These are phyloP conservation scores for Catagonus wagneri DNA, from an alignment of 2,113 vertebrate species.

Conservation along the genomic window DNA sequence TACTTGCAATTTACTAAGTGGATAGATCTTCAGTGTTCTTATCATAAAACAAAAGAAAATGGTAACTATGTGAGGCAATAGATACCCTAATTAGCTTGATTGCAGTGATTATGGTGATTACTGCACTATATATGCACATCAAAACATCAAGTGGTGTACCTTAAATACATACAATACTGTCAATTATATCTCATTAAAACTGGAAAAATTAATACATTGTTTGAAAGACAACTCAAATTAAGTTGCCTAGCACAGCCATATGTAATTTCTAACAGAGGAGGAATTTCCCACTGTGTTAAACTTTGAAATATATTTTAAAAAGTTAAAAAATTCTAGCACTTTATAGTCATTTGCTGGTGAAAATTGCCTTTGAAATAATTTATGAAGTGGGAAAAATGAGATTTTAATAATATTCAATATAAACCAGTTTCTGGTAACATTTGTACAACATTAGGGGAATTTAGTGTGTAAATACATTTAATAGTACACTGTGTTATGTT, in stretches of 20 bases:
- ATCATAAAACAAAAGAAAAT: background rate
- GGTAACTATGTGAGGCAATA: background rate
- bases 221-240: constrained; percentile 65
- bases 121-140: background rate
- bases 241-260: constrained; percentile 72
- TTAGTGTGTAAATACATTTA: constrained; percentile 49
- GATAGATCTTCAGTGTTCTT: background rate
- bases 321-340: constrained; percentile 52
- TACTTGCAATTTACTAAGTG: background rate
- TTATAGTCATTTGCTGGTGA: constrained; percentile 56
- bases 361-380: constrained; percentile 58
- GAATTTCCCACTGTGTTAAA: constrained; percentile 49
- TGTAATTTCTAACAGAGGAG: constrained; percentile 58
- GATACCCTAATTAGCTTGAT: background rate
- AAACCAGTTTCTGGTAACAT: constrained; percentile 46
- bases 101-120: background rate
- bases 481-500: constrained; percentile 28
- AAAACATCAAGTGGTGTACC: background rate
- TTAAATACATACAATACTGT: background rate
- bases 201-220: constrained; percentile 69
- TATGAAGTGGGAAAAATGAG: constrained; percentile 5
- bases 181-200: background rate
- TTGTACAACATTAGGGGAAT: background rate
- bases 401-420: constrained; percentile 51
- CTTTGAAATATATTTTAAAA: constrained; percentile 60